A percentile compares a stretch with the other conserved stretches of the same genome.
Conservation (phyloP, 2,797 vertebrate species). For the Babyrousa celebensis region DNA sequence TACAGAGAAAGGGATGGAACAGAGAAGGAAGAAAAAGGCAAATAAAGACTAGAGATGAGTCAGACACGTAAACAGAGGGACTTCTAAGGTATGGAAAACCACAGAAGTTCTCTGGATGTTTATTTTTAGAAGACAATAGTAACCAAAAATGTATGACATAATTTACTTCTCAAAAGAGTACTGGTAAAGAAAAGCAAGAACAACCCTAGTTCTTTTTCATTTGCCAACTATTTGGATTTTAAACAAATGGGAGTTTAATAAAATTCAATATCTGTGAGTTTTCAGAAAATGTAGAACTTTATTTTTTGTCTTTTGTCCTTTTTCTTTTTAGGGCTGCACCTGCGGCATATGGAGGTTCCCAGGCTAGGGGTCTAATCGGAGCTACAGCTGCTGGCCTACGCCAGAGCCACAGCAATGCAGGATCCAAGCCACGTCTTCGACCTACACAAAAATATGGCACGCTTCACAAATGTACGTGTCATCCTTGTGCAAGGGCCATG, state of each 20-base stretch:
- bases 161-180: conserved; percentile 41
- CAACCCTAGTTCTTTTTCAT: conserved; percentile 1
- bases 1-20: not conserved
- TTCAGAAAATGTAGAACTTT: conserved; percentile 68
- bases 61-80: not conserved
- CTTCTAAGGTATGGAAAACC: not conserved
- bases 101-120: conserved; percentile 1
- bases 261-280: conserved; percentile 41
- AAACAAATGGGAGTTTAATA: conserved; percentile 41
- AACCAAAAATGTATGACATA: not conserved
- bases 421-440: too few relatives aligned
- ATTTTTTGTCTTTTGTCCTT: not conserved
- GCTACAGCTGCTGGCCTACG: too few relatives aligned
- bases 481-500: too few relatives aligned
- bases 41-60: not conserved
- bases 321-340: too few relatives aligned
- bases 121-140: conserved; percentile 6
- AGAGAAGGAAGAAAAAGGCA: not conserved
- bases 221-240: conserved; percentile 50
- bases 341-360: too few relatives aligned
- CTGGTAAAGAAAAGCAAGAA: conserved; percentile 26
- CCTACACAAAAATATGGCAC: too few relatives aligned
- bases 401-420: too few relatives aligned
- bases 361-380: too few relatives aligned
- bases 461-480: too few relatives aligned